These are phyloP conservation scores for Cynopterus brachyotis DNA, from an alignment of 2,113 vertebrate species.

Conservation along the genomic window DNA sequence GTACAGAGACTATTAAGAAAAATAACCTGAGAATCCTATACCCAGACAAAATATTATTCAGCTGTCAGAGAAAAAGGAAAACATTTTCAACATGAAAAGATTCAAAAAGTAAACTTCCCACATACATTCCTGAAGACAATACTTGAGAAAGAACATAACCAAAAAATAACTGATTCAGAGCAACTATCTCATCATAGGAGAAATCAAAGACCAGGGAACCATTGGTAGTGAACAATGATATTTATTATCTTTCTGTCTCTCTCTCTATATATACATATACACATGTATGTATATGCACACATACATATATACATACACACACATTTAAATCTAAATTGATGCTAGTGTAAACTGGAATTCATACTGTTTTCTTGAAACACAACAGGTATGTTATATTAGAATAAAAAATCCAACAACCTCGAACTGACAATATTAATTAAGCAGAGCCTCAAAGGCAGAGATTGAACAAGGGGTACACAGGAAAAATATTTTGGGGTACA, in stretches of 20 bases:
- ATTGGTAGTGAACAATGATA: neutral
- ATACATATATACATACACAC: neutral
- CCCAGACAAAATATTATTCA: slow-evolving; percentile 59
- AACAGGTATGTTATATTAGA: neutral
- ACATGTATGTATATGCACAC: fast-evolving
- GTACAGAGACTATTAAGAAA: slow-evolving; percentile 41
- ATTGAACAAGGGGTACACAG: neutral
- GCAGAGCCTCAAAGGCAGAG: neutral
- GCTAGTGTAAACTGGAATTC: neutral
- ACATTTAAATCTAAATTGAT: neutral
- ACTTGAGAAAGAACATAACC: slow-evolving; percentile 1
- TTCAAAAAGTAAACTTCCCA: slow-evolving; percentile 24
- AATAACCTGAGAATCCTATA: slow-evolving; percentile 32
- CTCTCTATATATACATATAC: fast-evolving
- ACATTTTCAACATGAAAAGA: slow-evolving; percentile 32
- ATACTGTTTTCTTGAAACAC: neutral
- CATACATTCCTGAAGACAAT: neutral
- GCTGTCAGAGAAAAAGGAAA: slow-evolving; percentile 43
- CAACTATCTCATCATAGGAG: neutral
- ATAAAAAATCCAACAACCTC: neutral
- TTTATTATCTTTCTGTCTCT: neutral
- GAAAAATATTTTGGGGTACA: neutral
- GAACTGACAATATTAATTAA: neutral
- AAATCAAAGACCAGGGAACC: neutral
- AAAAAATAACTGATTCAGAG: neutral